Evolutionary conservation across 2,888 invertebrate genomes (phyloP), one percentile per base, ranked within the genome.

Genomic region (Agapetus fuscipes): DNA sequence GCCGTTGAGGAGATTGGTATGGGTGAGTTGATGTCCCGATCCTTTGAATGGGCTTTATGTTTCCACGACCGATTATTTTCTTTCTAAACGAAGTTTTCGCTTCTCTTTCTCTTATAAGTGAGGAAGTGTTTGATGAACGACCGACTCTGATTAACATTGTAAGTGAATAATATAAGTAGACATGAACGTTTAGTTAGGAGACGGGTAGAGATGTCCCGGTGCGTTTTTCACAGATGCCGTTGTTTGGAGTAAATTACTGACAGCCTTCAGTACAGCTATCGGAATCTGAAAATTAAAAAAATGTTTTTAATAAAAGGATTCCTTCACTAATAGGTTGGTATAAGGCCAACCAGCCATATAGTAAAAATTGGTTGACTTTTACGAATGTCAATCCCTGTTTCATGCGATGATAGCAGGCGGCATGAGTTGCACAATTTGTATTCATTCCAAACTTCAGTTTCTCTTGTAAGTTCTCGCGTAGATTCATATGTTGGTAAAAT

Each of bases 261-360:
- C 46, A 7, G 46, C 43, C 16, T 38, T 36, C 36, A 46, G 34
- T 5, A 46, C 43, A 9, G 41, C 38, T 9, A 46, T 46, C 3
- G 46, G 46, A 26, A 46, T 46, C 46, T 46, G 46, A 37, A 46
- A 46, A 14, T 33, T 30, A 26, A 17, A 25, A 9, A 27, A 11
- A 20, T 9, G 9, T 6, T 20, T 6, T 20, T 20, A 20, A 20
- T n/a, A n/a, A n/a, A n/a, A n/a, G n/a, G n/a, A n/a, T n/a, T n/a
- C n/a, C n/a, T n/a, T n/a, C n/a, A n/a, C n/a, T n/a, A n/a, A n/a
- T n/a, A n/a, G n/a, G n/a, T n/a, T n/a, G n/a, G n/a, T n/a, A n/a
- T n/a, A n/a, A n/a, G n/a, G n/a, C n/a, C n/a, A n/a, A n/a, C n/a
- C n/a, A n/a, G n/a, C n/a, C n/a, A n/a, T n/a, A n/a, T n/a, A n/a